A percentile compares a stretch with the other conserved stretches of the same genome.
phyloP scores from a whole-genome alignment of 2,113 vertebrate genomes.

The Zosterops pallidus region DNA sequence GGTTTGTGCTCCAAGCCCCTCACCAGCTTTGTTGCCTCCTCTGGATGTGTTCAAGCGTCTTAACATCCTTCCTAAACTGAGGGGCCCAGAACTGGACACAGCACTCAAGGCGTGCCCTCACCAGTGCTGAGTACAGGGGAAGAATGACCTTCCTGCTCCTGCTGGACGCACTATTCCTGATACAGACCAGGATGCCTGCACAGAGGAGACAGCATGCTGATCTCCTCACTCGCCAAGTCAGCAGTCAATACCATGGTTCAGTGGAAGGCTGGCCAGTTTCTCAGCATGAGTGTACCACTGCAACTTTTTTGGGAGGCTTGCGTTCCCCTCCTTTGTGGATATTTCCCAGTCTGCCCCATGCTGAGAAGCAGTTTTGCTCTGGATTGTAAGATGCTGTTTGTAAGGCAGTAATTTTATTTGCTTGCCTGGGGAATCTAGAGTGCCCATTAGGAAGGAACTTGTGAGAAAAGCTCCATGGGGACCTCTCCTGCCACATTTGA shows the following conservation, averaged over 20 bases:
- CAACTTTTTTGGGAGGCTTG: background rate
- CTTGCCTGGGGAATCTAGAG: background rate
- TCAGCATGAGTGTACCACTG: background rate
- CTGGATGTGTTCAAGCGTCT: accelerated
- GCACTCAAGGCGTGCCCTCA: background rate
- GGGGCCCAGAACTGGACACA: background rate
- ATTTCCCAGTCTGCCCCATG: background rate
- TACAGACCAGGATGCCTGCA: background rate
- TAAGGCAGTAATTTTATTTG: constrained; percentile 8
- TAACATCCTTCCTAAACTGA: background rate
- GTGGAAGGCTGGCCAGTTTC: background rate
- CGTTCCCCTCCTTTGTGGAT: background rate
- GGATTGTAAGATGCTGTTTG: background rate
- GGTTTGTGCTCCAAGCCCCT: background rate
- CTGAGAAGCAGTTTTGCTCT: background rate
- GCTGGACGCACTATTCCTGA: background rate
- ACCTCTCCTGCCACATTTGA: background rate
- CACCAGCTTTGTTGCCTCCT: background rate
- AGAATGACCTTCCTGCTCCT: background rate
- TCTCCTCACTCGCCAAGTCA: background rate
- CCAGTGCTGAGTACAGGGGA: background rate
- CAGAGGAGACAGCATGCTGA: background rate
- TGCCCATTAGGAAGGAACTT: background rate
- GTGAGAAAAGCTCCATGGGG: background rate
- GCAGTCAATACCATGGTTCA: background rate